Percentiles rank a stretch among this genome's conserved stretches.
phyloP scores from a whole-genome alignment of 2,797 vertebrate genomes.

The Aplochiton taeniatus region DNA sequence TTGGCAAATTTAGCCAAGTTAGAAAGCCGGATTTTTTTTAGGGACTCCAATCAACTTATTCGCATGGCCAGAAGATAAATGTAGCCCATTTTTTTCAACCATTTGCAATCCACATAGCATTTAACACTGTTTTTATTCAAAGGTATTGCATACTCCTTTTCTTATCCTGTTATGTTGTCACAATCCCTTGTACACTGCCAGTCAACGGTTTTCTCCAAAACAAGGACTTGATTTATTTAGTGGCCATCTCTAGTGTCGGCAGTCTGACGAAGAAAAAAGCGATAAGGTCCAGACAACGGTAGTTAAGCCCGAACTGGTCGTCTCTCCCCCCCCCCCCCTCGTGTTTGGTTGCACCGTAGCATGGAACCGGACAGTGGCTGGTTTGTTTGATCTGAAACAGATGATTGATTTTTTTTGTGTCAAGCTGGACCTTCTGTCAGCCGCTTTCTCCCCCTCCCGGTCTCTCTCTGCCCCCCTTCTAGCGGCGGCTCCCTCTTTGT shows the following conservation, averaged over 20 bases:
- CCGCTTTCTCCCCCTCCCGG: neutral
- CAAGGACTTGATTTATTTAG: slow-evolving; percentile 4
- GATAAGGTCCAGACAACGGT: slow-evolving; percentile 5
- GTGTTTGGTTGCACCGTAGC: slow-evolving; percentile 24
- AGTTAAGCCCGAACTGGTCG: slow-evolving; percentile 7
- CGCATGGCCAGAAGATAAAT: too few species aligned
- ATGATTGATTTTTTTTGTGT: slow-evolving; percentile 68
- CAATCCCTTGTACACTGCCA: too few species aligned
- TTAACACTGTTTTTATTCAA: too few species aligned
- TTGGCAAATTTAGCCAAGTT: slow-evolving; percentile 14
- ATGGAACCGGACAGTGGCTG: slow-evolving; percentile 33
- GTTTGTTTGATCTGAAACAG: slow-evolving; percentile 58
- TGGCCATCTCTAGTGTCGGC: slow-evolving; percentile 6
- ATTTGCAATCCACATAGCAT: too few species aligned
- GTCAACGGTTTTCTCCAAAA: too few species aligned
- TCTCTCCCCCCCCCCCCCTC: neutral
- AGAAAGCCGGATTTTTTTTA: neutral
- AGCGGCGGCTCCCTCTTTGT: slow-evolving; percentile 54
- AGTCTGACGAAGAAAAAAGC: slow-evolving; percentile 1
- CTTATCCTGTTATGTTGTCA: too few species aligned
- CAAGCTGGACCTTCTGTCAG: slow-evolving; percentile 30
- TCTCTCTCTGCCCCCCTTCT: slow-evolving; percentile 7
- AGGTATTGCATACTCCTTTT: too few species aligned
- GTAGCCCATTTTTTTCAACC: too few species aligned
- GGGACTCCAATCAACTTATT: neutral